Evolutionary conservation across 2,797 vertebrate species (phyloP).

Genomic region (Scleropages formosus): DNA sequence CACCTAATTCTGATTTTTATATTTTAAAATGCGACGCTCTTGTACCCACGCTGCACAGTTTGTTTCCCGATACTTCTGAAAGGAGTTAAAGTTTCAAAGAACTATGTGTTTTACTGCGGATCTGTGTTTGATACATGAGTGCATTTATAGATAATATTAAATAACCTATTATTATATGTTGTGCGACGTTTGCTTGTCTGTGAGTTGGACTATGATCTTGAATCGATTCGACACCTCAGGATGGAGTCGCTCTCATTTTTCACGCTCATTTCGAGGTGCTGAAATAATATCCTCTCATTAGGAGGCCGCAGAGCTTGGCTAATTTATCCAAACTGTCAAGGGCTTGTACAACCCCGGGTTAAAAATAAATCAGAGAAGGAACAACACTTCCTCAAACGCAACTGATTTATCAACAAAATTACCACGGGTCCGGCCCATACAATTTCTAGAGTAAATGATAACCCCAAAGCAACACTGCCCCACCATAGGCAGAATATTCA

Average conservation of each 20-base stretch:
- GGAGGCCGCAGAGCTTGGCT: conserved; percentile 82
- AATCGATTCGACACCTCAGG: conserved; percentile 93
- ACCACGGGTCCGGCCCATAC: conserved; percentile 79
- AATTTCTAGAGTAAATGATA: conserved; percentile 74
- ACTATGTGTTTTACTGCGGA: neutral
- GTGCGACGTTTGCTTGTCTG: conserved; percentile 75
- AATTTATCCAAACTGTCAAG: conserved; percentile 95
- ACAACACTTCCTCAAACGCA: conserved; percentile 73
- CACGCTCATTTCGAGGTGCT: conserved; percentile 83
- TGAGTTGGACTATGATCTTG: conserved; percentile 85
- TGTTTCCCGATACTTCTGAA: neutral
- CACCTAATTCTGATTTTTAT: neutral
- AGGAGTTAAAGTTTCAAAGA: neutral
- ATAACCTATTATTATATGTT: conserved; percentile 66
- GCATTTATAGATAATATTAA: conserved; percentile 76
- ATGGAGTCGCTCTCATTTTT: conserved; percentile 82
- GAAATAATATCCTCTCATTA: conserved; percentile 98
- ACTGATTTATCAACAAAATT: conserved; percentile 96
- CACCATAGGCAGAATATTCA: conserved; percentile 46
- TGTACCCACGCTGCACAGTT: neutral
- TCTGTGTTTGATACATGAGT: conserved; percentile 32
- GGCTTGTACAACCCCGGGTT: conserved; percentile 92
- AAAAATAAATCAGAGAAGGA: conserved; percentile 91
- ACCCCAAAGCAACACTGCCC: conserved; percentile 68
- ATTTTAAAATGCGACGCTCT: too few species aligned